Evolutionary conservation across 2,888 invertebrate species (phyloP).

Genomic region (Sarcophaga variegata): DNA sequence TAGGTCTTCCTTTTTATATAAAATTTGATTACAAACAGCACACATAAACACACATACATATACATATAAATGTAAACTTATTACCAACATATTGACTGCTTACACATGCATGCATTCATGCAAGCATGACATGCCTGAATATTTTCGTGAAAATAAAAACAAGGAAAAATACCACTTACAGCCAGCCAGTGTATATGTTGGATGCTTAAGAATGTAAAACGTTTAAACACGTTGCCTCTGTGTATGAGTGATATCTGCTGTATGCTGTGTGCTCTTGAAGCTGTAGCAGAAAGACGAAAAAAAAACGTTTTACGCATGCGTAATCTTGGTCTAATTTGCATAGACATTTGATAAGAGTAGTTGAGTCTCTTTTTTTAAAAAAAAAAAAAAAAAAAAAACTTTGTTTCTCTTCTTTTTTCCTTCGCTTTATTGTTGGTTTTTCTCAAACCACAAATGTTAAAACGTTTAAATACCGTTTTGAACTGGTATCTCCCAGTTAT

Average conservation of each 20-base stretch:
- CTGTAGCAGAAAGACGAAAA: neutral
- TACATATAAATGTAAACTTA: neutral
- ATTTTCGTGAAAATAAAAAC: conserved; percentile 10
- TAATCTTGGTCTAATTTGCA: conserved; percentile 76
- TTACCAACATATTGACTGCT: neutral
- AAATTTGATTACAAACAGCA: neutral
- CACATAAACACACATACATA: neutral
- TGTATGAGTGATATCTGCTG: neutral
- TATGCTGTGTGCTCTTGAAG: neutral
- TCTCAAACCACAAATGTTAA: neutral
- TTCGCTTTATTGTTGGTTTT: neutral
- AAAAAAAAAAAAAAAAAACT: too few species aligned
- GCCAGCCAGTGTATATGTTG: neutral
- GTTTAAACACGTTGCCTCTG: conserved; percentile 20
- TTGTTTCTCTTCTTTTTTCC: too few species aligned
- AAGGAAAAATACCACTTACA: neutral
- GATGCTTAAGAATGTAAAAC: conserved; percentile 32
- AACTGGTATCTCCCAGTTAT: neutral
- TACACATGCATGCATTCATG: conserved; percentile 32
- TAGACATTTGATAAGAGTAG: conserved; percentile 75
- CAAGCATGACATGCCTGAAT: conserved; percentile 19
- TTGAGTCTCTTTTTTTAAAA: too few species aligned
- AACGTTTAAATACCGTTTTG: neutral
- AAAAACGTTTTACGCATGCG: conserved; percentile 57
- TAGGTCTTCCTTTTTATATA: conserved; percentile 1